Percentiles rank a stretch among this genome's conserved stretches.
These are phyloP conservation scores for Lichenostomus cassidix DNA, from an alignment of 2,113 vertebrate species.

Conservation along the genomic window DNA sequence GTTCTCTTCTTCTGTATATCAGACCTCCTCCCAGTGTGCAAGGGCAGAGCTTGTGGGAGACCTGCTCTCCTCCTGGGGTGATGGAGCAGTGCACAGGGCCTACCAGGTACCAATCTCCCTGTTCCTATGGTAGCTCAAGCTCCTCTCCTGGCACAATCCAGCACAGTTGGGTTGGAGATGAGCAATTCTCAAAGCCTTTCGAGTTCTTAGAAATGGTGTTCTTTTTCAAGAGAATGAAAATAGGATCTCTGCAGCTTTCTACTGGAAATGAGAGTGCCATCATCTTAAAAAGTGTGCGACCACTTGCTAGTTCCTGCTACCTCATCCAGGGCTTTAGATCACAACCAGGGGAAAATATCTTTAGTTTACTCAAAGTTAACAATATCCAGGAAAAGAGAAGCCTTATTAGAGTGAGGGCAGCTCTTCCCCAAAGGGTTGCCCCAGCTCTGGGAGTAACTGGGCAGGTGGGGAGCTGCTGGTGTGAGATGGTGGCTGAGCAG, in stretches of 20 bases:
- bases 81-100: background rate
- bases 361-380: background rate
- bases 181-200: background rate
- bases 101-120: background rate
- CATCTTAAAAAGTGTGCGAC: background rate
- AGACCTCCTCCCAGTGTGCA: background rate
- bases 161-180: background rate
- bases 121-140: background rate
- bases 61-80: background rate
- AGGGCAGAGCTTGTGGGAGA: background rate
- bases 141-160: background rate
- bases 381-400: background rate
- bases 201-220: background rate
- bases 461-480: background rate
- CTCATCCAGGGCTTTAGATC: background rate
- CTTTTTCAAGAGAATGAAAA: background rate
- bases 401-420: background rate
- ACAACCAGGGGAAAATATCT: background rate
- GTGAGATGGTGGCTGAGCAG: slow-evolving; percentile 1
- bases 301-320: background rate
- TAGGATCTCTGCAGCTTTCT: background rate
- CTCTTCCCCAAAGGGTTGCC: background rate
- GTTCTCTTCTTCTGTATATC: background rate
- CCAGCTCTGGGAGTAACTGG: background rate
- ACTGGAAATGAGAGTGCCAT: background rate